Evolutionary conservation across 2,797 vertebrate genomes (phyloP).

Genomic region (Muscicapa comitata): DNA sequence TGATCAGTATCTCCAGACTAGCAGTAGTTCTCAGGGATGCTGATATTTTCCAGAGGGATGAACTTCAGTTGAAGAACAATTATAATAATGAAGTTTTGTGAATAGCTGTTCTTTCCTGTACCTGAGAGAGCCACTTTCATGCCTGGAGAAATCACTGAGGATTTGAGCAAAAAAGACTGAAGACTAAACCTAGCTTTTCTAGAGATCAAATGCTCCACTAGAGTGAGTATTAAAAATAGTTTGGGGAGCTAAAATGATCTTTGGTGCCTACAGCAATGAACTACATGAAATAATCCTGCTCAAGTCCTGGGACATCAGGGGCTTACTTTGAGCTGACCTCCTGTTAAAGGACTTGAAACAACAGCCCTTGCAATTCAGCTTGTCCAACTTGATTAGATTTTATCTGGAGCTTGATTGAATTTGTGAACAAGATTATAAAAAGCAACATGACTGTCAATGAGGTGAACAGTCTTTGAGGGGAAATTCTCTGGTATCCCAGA

Average conservation of each 20-base stretch:
- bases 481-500: background rate
- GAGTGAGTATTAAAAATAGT: background rate
- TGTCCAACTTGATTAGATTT: constrained; percentile 50
- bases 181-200: background rate
- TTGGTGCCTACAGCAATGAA: background rate
- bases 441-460: constrained; percentile 14
- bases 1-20: background rate
- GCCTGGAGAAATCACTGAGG: background rate
- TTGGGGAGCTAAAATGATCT: background rate
- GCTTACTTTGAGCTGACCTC: constrained; percentile 30
- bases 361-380: constrained; percentile 9
- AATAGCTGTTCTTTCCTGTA: background rate
- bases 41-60: background rate
- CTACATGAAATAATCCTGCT: background rate
- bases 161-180: background rate
- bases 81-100: background rate
- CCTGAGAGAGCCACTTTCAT: background rate
- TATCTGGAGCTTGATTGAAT: constrained; percentile 40
- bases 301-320: constrained; percentile 9
- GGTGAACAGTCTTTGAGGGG: constrained; percentile 4
- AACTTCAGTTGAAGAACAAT: background rate
- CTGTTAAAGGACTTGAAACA: background rate
- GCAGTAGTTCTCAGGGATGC: background rate
- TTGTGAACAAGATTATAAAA: constrained; percentile 41
- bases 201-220: background rate